Evolutionary conservation across 2,888 invertebrate genomes (phyloP).

Genomic region (Limnephilus auricula): DNA sequence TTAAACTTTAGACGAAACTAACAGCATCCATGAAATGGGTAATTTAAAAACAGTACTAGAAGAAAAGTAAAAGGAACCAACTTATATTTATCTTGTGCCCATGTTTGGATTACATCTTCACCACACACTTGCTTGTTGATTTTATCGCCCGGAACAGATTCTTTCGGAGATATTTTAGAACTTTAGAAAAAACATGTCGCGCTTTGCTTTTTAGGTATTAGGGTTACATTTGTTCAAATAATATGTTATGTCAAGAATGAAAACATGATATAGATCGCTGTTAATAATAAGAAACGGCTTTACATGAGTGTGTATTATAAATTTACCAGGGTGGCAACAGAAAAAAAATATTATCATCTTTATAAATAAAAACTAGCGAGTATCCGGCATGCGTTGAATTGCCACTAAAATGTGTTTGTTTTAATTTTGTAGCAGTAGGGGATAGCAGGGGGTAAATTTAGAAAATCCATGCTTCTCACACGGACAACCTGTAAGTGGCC

Average conservation of each 20-base stretch:
- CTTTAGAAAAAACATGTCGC: background rate
- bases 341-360: background rate
- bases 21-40: conserved; percentile 15
- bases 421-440: no score
- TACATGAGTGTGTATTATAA: background rate
- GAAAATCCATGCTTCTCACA: no score
- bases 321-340: background rate
- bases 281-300: background rate
- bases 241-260: background rate
- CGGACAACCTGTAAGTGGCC: no score
- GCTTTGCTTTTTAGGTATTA: background rate
- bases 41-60: background rate
- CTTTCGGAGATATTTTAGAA: background rate
- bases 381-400: no score
- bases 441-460: no score
- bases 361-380: no score
- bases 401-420: no score
- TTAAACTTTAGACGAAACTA: background rate
- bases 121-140: background rate
- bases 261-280: background rate
- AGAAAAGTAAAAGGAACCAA: background rate
- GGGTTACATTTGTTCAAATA: background rate
- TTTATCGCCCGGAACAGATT: conserved; percentile 5
- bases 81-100: conserved; percentile 3
- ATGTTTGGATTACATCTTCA: background rate